Percentiles rank a stretch among this genome's conserved stretches.
phyloP scores from a whole-genome alignment of 2,113 vertebrate genomes.

The Alethe diademata region DNA sequence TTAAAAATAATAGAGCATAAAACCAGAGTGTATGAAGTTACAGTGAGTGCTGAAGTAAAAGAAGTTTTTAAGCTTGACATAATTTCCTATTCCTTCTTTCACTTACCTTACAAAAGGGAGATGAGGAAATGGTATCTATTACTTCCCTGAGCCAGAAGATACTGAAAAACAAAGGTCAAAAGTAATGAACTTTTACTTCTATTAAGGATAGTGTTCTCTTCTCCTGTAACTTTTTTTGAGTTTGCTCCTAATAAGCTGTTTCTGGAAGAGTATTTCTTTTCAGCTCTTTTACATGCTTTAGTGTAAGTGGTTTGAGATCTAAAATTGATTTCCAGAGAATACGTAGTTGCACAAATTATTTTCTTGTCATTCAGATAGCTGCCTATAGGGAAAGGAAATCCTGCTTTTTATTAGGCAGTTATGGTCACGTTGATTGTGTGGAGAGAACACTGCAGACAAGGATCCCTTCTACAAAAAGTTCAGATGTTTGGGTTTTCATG shows the following conservation, averaged over 20 bases:
- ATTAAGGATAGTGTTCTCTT: background rate
- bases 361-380: background rate
- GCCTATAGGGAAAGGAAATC: background rate
- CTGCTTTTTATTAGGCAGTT: background rate
- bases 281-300: background rate
- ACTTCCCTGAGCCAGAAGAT: background rate
- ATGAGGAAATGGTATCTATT: background rate
- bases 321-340: background rate
- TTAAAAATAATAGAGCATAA: slow-evolving; percentile 7
- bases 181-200: background rate
- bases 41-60: background rate
- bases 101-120: background rate
- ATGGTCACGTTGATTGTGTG: accelerated
- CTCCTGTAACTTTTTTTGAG: background rate
- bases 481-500: background rate
- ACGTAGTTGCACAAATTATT: accelerated
- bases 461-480: background rate
- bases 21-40: background rate
- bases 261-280: background rate
- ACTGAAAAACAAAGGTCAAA: background rate
- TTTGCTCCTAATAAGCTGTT: background rate
- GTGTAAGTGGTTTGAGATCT: background rate
- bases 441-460: background rate
- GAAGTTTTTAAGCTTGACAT: slow-evolving; percentile 19
- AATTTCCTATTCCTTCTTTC: slow-evolving; percentile 14